Conservation (phyloP, 2,888 invertebrate species). For the Dasysyrphus tricinctus region DNA sequence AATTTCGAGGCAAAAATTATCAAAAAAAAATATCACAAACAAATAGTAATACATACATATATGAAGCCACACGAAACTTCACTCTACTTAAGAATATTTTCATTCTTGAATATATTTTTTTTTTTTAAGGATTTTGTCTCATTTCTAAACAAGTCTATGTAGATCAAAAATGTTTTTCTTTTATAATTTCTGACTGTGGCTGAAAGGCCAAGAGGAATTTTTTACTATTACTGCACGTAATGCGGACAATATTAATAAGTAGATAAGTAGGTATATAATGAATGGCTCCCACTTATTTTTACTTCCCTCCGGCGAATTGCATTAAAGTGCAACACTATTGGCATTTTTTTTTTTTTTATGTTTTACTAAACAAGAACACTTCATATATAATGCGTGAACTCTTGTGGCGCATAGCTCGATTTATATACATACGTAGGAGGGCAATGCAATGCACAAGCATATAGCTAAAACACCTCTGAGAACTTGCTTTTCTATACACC, state of each 20-base stretch:
- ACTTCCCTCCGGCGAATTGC: constrained; percentile 12
- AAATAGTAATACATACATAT: too few relatives aligned
- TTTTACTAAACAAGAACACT: constrained; percentile 30
- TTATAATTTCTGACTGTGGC: not conserved
- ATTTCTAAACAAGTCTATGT: too few relatives aligned
- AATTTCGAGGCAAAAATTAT: too few relatives aligned
- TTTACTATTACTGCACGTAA: not conserved
- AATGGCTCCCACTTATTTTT: constrained; percentile 17
- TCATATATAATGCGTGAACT: constrained; percentile 48
- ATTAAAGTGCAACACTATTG: constrained; percentile 12
- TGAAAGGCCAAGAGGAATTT: not conserved
- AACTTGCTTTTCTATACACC: not conserved
- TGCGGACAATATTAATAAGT: not conserved
- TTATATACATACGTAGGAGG: constrained; percentile 44
- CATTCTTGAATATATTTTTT: too few relatives aligned
- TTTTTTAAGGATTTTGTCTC: too few relatives aligned
- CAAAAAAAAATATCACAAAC: too few relatives aligned
- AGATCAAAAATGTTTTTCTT: not conserved
- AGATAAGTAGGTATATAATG: not conserved
- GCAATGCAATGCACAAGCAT: not conserved
- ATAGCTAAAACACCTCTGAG: constrained; percentile 18
- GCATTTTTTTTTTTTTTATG: constrained; percentile 1
- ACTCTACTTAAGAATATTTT: too few relatives aligned
- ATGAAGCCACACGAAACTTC: too few relatives aligned
- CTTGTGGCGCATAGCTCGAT: constrained; percentile 8